Base-by-base conservation (phyloP, 2,888 invertebrate species). In the Cosmopolites sordidus region DNA sequence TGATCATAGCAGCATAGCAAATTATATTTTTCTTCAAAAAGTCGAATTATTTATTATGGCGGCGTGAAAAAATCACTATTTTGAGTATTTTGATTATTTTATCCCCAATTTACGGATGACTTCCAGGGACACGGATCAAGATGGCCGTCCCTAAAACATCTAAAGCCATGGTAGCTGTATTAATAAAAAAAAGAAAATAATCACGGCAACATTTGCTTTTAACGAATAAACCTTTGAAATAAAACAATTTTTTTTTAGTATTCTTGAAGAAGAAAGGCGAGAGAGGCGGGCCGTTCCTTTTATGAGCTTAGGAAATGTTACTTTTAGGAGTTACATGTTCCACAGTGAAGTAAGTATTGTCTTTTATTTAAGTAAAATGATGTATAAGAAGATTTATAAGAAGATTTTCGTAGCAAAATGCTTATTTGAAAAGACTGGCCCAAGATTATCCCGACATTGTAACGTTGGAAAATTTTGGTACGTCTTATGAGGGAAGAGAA, bases 401-500 rank as follows among this genome's bases (percentile, higher is more conserved):
- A 16, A 16, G 6, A 27, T 27, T 27, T 16, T 62, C 62, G 2
- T 46, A 69, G 66, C 66, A 67, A 45, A 61, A 62, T 46, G 69
- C 68, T 1, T 79, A 83, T 49, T 76, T 76, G 2, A 68, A 75
- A 0, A 69, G 69, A 48, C 72, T 83, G 1, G 76, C 76, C 1
- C 58, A 64, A 1, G 47, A 55, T 3, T 77, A 83, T 64, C 79
- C 81, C 1, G 64, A 76, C 15, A 66, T 80, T 2, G 82, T 79
- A 0, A 76, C 72, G 0, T 65, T 85, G 1, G 72, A 79, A 38
- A 75, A 70, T 15, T 78, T 82, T 22, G 87, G 86, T 1, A 68
- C 69, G 33, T 81, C 83, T 1, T 80, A 72, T 56, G 83, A 86
- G 69, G 77, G 78, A 0, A 78, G 83, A 2, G 65, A 74, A 2